Percentiles rank a stretch among this genome's conserved stretches.
phyloP scores from a whole-genome alignment of 2,113 vertebrate genomes.

The Tichodroma muraria region DNA sequence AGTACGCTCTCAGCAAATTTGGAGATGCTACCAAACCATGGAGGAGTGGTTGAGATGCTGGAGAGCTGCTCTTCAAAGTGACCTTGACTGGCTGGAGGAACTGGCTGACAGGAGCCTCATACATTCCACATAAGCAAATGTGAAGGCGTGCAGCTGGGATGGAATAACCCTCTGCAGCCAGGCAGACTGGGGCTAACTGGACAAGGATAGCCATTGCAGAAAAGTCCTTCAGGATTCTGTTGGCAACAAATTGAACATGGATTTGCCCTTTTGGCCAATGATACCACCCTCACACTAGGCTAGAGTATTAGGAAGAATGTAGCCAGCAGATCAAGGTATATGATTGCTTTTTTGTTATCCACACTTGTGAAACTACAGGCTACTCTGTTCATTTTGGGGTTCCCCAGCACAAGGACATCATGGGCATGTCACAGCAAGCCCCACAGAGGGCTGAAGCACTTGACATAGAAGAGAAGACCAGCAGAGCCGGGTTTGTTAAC shows the following conservation, averaged over 20 bases:
- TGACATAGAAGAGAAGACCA: background rate
- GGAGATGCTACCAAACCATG: background rate
- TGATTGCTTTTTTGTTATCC: background rate
- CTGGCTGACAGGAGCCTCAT: background rate
- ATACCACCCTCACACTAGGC: background rate
- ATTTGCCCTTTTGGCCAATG: background rate
- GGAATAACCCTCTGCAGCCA: background rate
- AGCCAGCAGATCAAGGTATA: background rate
- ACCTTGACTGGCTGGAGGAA: background rate
- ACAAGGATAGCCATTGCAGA: background rate
- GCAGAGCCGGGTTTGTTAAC: background rate
- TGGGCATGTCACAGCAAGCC: background rate
- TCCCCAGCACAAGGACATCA: background rate
- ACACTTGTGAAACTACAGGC: background rate
- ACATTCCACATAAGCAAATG: background rate
- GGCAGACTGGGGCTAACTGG: background rate
- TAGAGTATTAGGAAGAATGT: background rate
- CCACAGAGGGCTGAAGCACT: background rate
- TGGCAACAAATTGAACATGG: background rate
- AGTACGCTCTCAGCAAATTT: background rate
- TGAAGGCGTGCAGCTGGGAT: background rate
- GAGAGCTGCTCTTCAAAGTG: background rate
- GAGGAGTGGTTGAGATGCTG: background rate
- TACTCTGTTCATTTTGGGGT: background rate
- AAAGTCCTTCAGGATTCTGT: background rate